Conservation (phyloP, 2,888 invertebrate species). For the Dasypogon diadema region DNA sequence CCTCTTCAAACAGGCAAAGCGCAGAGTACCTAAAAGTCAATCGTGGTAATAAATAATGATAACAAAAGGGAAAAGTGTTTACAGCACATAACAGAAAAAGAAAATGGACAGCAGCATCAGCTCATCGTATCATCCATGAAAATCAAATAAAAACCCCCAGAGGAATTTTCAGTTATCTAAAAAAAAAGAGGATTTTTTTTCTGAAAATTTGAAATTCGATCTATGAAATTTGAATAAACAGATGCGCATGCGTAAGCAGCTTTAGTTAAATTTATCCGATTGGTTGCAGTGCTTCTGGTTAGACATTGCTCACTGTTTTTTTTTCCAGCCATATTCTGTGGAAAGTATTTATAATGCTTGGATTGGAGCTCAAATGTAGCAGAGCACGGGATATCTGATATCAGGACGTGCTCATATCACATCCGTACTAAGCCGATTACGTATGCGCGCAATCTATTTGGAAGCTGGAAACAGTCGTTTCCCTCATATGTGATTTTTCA, state of each 20-base stretch:
- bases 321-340: too few species aligned
- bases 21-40: background rate
- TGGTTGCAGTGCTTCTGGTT: background rate
- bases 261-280: background rate
- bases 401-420: conserved; percentile 11
- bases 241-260: conserved; percentile 49
- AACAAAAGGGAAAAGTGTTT: background rate
- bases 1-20: conserved; percentile 11
- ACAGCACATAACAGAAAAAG: background rate
- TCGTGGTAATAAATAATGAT: conserved; percentile 28
- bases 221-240: conserved; percentile 46
- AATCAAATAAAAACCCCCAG: too few species aligned
- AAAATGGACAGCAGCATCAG: background rate
- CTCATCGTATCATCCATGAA: too few species aligned
- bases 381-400: conserved; percentile 3
- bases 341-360: background rate
- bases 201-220: conserved; percentile 21
- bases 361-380: background rate
- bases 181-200: background rate
- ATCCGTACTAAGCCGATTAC: conserved; percentile 35
- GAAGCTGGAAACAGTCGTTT: background rate
- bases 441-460: conserved; percentile 19
- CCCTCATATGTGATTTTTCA: background rate
- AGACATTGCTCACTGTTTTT: too few species aligned
- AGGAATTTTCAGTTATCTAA: background rate